Evolutionary conservation across 2,888 invertebrate species (phyloP).

Genomic region (Catocala nupta): DNA sequence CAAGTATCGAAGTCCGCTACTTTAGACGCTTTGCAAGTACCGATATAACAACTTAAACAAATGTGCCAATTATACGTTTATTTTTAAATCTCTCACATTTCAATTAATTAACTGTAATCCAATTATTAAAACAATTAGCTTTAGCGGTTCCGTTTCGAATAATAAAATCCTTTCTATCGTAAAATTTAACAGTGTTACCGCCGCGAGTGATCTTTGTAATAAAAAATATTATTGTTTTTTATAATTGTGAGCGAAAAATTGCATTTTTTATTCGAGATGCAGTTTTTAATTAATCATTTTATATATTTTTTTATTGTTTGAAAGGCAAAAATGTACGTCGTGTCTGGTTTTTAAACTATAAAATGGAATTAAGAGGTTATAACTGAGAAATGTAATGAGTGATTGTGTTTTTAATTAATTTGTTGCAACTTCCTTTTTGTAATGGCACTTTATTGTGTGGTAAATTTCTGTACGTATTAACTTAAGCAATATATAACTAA

Average conservation of each 20-base stretch:
- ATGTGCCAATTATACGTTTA: too few relatives aligned
- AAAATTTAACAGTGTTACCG: conserved; percentile 39
- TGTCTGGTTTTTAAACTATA: not conserved
- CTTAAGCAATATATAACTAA: not conserved
- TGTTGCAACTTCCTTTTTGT: not conserved
- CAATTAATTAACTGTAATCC: conserved; percentile 19
- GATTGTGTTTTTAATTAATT: not conserved
- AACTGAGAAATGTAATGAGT: not conserved
- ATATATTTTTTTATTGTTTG: conserved; percentile 21
- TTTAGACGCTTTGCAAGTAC: too few relatives aligned
- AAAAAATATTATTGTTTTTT: conserved; percentile 18
- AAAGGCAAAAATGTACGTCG: conserved; percentile 10
- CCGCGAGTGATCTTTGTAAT: conserved; percentile 21
- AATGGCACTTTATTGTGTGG: not conserved
- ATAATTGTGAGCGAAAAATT: conserved; percentile 13
- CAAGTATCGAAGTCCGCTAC: too few relatives aligned
- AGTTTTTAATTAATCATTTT: conserved; percentile 18
- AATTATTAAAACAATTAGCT: conserved; percentile 23
- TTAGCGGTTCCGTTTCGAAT: conserved; percentile 34
- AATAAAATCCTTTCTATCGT: conserved; percentile 35
- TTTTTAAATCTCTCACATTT: not conserved
- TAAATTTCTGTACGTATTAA: too few relatives aligned
- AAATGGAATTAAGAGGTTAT: conserved; percentile 2
- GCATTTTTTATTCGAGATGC: conserved; percentile 16
- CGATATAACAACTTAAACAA: too few relatives aligned